Base-by-base conservation (phyloP, 2,797 vertebrate species). In the Danio jaintianensis region DNA sequence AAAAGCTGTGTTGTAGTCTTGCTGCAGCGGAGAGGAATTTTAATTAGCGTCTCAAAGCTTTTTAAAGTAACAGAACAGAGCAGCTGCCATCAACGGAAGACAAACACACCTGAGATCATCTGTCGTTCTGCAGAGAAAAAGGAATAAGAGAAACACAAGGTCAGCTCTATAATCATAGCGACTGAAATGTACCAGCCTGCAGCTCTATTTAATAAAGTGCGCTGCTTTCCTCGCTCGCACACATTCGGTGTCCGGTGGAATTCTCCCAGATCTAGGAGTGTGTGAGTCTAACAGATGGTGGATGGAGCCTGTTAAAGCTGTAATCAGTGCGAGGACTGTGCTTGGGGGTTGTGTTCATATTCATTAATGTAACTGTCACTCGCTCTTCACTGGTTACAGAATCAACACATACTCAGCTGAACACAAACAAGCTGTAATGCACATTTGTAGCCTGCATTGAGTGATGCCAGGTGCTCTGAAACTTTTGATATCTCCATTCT, bases 21-120 rank as follows among this genome's bases (percentile, higher is more conserved):
- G 78, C 75, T 73, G 76, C 75, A 81, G 79, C 82, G 75, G 87
- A 87, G 84, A 79, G 76, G 86, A 86, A 89, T 88, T 82, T 86
- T 85, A 86, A 89, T 87, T 75, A 63, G 79, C 74, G 20, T 76
- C 83, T 86, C 52, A 82, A 67, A 76, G 75, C 66, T 74, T 77
- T 80, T 86, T 85, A 88, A 87, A 88, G 67, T 86, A 85, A 78
- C 81, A 83, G 72, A 77, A 68, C 50, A 77, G 73, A 82, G 74
- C 42, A 69, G 75, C 64, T 59, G 70, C 43, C 73, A 80, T 82
- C 71, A 83, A 73, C 67, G 66, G 68, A 83, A 59, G 83, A 63
- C 79, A 74, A 80, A 63, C 81, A 81, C 69, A 78, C 79, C 78
- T 80, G 59, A 82, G 40, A 80, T 79, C 42, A 59, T 68, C 47